These are phyloP conservation scores for Cactoblastis cactorum DNA, from an alignment of 2,888 invertebrate genomes.

Conservation along the genomic window DNA sequence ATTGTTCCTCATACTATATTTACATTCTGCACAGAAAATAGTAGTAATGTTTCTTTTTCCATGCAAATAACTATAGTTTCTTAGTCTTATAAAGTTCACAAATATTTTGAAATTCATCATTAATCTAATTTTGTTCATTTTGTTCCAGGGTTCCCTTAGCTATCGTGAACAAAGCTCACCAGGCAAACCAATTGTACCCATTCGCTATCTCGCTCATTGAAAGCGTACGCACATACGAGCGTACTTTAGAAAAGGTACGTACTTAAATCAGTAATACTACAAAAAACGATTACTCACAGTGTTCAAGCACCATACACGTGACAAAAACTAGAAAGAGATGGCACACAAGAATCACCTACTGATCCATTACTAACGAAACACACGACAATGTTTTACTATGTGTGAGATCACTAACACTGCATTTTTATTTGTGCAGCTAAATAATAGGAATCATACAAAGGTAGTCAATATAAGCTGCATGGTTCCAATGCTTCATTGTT, in stretches of 20 bases:
- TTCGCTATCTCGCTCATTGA: slow-evolving; percentile 99
- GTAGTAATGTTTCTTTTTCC: no score
- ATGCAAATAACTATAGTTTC: no score
- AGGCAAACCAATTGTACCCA: slow-evolving; percentile 98
- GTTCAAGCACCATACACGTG: slow-evolving; percentile 42
- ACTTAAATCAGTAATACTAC: neutral
- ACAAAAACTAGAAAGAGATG: slow-evolving; percentile 23
- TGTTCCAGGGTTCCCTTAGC: slow-evolving; percentile 93
- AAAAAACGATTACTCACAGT: slow-evolving; percentile 30
- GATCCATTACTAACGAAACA: slow-evolving; percentile 26
- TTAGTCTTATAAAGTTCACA: no score
- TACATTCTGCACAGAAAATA: no score
- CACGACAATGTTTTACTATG: slow-evolving; percentile 39
- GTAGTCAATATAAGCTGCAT: slow-evolving; percentile 63
- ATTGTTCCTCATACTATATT: no score
- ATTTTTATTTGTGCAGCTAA: slow-evolving; percentile 79
- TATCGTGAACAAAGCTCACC: slow-evolving; percentile 99
- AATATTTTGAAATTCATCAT: no score
- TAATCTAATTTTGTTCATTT: no score
- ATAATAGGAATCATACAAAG: slow-evolving; percentile 80
- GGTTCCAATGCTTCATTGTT: slow-evolving; percentile 24
- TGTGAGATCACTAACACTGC: slow-evolving; percentile 64
- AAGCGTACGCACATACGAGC: slow-evolving; percentile 97
- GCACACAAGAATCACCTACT: slow-evolving; percentile 21
- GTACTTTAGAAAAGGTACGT: slow-evolving; percentile 96